These are phyloP conservation scores for Pocillopora verrucosa DNA, from an alignment of 64 coral and sea anemone species.

Conservation along the genomic window DNA sequence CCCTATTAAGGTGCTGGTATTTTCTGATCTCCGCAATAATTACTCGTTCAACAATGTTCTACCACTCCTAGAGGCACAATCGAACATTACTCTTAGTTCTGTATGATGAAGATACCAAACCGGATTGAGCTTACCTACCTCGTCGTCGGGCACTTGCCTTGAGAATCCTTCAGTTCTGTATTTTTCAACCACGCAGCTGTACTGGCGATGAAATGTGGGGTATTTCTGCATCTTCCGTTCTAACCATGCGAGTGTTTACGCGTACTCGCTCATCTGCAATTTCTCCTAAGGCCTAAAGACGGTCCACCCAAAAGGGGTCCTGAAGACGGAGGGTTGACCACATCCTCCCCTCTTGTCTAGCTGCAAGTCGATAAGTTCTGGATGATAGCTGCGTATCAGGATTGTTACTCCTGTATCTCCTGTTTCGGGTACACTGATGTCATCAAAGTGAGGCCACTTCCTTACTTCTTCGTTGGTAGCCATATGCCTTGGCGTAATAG, in stretches of 20 bases:
- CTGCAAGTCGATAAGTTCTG: constrained; percentile 38
- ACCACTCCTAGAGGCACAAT: constrained; percentile 36
- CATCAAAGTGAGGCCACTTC: constrained; percentile 47
- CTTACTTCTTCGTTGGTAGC: constrained; percentile 45
- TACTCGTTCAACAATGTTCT: constrained; percentile 32
- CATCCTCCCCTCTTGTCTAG: constrained; percentile 28
- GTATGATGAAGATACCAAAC: too few species aligned
- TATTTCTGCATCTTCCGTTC: constrained; percentile 59
- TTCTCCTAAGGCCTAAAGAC: constrained; percentile 51
- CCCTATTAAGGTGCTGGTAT: constrained; percentile 45
- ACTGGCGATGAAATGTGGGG: constrained; percentile 43
- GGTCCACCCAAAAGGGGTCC: constrained; percentile 59
- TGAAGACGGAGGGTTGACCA: constrained; percentile 41
- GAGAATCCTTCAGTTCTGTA: constrained; percentile 68
- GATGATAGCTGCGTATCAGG: constrained; percentile 42
- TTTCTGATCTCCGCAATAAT: constrained; percentile 39
- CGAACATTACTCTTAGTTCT: constrained; percentile 48
- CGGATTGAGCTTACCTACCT: too few species aligned
- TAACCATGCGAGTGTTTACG: constrained; percentile 27
- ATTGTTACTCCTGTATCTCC: constrained; percentile 48
- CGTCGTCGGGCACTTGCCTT: too few species aligned
- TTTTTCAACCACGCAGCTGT: constrained; percentile 41
- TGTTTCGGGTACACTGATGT: constrained; percentile 22
- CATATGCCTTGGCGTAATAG: constrained; percentile 36
- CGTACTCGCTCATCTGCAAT: not conserved